These are phyloP conservation scores for Ibycter americanus DNA, from an alignment of 2,797 vertebrate genomes.

Conservation along the genomic window DNA sequence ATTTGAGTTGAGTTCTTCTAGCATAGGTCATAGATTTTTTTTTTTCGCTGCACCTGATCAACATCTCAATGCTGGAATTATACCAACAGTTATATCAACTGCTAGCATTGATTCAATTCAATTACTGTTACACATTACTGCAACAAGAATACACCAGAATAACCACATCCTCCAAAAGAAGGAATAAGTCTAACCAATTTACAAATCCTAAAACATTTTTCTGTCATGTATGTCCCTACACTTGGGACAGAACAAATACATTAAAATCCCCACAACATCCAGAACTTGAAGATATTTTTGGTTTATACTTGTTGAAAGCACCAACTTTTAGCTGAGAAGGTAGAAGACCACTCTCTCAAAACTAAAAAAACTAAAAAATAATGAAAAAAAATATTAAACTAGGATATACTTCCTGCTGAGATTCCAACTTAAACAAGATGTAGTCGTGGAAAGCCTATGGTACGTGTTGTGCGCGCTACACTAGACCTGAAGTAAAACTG, in stretches of 20 bases:
- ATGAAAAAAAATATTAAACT: background rate
- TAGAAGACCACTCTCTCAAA: background rate
- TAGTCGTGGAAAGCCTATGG: background rate
- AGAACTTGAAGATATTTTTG: background rate
- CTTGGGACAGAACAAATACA: background rate
- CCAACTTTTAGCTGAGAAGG: background rate
- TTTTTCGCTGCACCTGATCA: background rate
- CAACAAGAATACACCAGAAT: background rate
- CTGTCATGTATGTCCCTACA: background rate
- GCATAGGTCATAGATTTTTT: background rate
- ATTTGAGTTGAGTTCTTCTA: background rate
- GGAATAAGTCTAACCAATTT: background rate
- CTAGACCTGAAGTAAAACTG: background rate
- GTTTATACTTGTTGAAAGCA: background rate
- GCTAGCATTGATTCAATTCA: background rate
- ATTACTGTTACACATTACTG: background rate
- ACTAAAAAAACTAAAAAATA: background rate
- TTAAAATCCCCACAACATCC: background rate
- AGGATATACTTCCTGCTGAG: background rate
- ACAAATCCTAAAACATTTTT: background rate
- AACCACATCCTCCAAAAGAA: background rate
- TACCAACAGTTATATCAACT: background rate
- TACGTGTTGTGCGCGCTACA: fast-evolving
- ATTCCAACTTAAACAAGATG: background rate
- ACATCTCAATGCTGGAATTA: background rate